Evolutionary conservation across 2,888 invertebrate genomes (phyloP).

Genomic region (Plebejus melissa): DNA sequence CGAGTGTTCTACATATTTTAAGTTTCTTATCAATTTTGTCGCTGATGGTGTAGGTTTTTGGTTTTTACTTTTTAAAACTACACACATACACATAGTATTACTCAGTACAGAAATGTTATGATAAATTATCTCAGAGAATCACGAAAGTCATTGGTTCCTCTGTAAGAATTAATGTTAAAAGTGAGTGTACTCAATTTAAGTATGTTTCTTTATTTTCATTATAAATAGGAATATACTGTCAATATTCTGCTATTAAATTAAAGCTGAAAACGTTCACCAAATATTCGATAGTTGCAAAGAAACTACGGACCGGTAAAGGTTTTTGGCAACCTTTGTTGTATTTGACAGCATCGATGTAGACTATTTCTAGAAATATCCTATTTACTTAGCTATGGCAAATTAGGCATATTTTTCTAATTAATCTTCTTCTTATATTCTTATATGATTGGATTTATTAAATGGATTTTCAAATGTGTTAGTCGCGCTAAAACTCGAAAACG

Average conservation of each 20-base stretch:
- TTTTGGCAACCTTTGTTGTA: constrained; percentile 22
- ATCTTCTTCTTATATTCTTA: neutral
- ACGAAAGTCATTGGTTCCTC: too few species aligned
- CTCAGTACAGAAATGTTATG: too few species aligned
- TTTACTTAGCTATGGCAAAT: neutral
- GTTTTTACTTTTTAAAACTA: too few species aligned
- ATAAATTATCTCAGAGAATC: too few species aligned
- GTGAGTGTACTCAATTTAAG: neutral
- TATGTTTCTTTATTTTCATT: neutral
- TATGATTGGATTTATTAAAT: too few species aligned
- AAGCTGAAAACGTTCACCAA: neutral
- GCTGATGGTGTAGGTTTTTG: too few species aligned
- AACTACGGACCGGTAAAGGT: neutral
- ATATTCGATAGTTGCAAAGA: constrained; percentile 3
- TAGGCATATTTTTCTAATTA: neutral
- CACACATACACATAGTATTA: too few species aligned
- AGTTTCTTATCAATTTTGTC: too few species aligned
- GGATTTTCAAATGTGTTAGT: too few species aligned
- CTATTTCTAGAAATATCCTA: neutral
- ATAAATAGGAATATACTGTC: neutral
- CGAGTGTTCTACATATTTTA: too few species aligned
- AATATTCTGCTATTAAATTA: neutral
- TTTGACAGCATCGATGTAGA: constrained; percentile 18
- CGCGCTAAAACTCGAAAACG: too few species aligned
- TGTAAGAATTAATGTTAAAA: too few species aligned